Evolutionary conservation across 2,113 vertebrate genomes (phyloP).

Genomic region (Planiliza haematocheilus): DNA sequence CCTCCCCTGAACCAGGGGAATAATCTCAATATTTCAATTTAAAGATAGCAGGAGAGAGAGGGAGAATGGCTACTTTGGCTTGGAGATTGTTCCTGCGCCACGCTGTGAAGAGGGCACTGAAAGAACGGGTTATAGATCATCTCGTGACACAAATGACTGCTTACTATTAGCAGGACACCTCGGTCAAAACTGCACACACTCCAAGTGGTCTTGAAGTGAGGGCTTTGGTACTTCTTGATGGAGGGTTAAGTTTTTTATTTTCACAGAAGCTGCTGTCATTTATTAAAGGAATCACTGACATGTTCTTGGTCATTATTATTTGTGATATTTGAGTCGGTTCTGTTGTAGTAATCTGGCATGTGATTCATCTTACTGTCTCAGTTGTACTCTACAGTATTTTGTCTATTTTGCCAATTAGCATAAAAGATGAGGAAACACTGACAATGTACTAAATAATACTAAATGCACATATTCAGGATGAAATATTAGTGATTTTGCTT

Average conservation of each 20-base stretch:
- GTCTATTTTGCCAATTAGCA: no score
- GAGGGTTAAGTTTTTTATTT: neutral
- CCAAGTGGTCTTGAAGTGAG: slow-evolving; percentile 12
- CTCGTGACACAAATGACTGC: slow-evolving; percentile 53
- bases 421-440: no score
- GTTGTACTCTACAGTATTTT: no score
- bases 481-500: no score
- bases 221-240: neutral
- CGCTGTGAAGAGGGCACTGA: slow-evolving; percentile 60
- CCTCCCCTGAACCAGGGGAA: slow-evolving; percentile 65
- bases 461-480: no score
- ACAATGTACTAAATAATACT: no score
- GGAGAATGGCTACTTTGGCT: slow-evolving; percentile 49
- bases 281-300: no score
- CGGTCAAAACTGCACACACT: slow-evolving; percentile 1
- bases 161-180: slow-evolving; percentile 32
- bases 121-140: slow-evolving; percentile 57
- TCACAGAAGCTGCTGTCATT: no score
- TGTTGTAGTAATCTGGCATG: no score
- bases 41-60: slow-evolving; percentile 54
- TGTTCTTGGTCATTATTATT: no score
- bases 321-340: no score
- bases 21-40: slow-evolving; percentile 81
- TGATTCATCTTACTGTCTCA: no score
- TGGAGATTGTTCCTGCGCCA: slow-evolving; percentile 50